These are phyloP conservation scores for Drosophila parvula DNA, from an alignment of 1,140 invertebrate genomes.

Conservation along the genomic window DNA sequence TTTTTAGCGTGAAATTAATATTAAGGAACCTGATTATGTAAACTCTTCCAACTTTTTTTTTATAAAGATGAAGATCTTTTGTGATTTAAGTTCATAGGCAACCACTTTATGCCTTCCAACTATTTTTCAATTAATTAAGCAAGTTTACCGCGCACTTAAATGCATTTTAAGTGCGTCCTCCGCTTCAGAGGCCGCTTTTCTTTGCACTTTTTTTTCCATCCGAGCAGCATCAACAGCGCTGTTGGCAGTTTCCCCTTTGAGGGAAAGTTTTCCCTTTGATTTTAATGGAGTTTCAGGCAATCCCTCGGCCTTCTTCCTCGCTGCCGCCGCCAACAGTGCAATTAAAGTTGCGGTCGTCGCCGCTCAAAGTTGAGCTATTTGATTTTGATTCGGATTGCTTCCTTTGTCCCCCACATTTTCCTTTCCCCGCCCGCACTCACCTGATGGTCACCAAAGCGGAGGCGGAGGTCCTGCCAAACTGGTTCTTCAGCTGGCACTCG, in stretches of 20 bases:
- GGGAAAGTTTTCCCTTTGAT: conserved; percentile 59
- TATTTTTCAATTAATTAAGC: conserved; percentile 80
- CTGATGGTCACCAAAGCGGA: conserved; percentile 89
- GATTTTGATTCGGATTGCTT: conserved; percentile 31
- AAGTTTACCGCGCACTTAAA: conserved; percentile 68
- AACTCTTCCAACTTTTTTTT: background rate
- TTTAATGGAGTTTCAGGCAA: conserved; percentile 61
- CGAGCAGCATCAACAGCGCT: background rate
- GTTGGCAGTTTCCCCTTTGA: conserved; percentile 50
- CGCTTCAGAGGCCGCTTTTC: conserved; percentile 41
- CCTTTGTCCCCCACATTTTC: conserved; percentile 3
- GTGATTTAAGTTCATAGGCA: background rate
- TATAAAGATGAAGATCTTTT: background rate
- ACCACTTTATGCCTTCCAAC: conserved; percentile 22
- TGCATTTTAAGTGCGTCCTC: conserved; percentile 68
- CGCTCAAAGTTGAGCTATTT: conserved; percentile 53
- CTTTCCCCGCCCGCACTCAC: conserved; percentile 56
- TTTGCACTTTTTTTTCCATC: conserved; percentile 39
- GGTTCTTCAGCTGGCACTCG: conserved; percentile 93
- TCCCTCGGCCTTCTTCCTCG: conserved; percentile 3
- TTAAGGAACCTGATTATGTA: no score
- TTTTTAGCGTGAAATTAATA: no score
- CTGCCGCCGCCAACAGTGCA: conserved; percentile 25
- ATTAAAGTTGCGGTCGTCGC: conserved; percentile 54
- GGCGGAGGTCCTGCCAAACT: conserved; percentile 89